A percentile compares a stretch with the other conserved stretches of the same genome.
Conservation (phyloP, 2,113 vertebrate genomes). For the Grammomys surdaster region DNA sequence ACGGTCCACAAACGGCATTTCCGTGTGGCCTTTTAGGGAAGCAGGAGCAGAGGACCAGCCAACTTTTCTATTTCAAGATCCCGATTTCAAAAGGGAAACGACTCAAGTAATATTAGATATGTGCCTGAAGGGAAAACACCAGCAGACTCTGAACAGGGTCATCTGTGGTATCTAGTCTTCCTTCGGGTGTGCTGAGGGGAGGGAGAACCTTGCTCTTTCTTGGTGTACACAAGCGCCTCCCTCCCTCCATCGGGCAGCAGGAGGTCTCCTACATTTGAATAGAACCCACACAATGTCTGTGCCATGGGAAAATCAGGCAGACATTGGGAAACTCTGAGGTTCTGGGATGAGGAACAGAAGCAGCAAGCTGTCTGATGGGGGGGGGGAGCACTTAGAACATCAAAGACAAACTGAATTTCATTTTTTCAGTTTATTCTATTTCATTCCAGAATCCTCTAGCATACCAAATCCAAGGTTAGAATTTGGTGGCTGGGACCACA, state of each 20-base stretch:
- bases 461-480: constrained; percentile 60
- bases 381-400: not conserved
- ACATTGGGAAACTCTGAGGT: not conserved
- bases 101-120: not conserved
- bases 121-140: not conserved
- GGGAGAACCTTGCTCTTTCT: not conserved
- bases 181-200: not conserved
- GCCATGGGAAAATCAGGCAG: not conserved
- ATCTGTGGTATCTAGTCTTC: not conserved
- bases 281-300: not conserved
- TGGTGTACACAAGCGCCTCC: too few species aligned
- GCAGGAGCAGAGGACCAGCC: not conserved
- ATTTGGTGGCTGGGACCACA: not conserved
- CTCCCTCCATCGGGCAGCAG: not conserved
- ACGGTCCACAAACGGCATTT: not conserved
- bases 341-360: not conserved
- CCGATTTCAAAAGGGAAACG: not conserved
- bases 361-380: not conserved
- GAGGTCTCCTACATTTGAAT: not conserved
- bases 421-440: not conserved
- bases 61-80: not conserved
- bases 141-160: not conserved
- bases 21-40: not conserved
- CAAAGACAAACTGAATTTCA: not conserved
- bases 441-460: constrained; percentile 23